Conservation (phyloP, 1,140 invertebrate genomes). For the Hypsibius dujardini region DNA sequence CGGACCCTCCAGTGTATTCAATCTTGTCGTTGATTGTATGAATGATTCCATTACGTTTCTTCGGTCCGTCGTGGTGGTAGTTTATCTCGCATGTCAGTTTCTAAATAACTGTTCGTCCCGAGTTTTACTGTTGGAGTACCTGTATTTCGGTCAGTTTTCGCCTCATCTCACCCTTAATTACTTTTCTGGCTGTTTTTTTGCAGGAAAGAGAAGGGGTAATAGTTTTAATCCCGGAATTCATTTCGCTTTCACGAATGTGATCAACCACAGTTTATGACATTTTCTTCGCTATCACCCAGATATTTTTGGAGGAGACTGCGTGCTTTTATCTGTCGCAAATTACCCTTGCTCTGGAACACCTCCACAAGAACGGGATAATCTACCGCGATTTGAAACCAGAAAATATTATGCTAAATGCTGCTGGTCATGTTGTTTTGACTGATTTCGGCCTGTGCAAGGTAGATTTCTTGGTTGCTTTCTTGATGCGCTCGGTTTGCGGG, state of each 20-base stretch:
- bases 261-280: background rate
- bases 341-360: constrained; percentile 84
- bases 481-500: no score
- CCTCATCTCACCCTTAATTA: no score
- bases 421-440: constrained; percentile 90
- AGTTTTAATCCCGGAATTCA: background rate
- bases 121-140: no score
- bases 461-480: no score
- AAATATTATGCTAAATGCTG: constrained; percentile 56
- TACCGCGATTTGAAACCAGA: constrained; percentile 88
- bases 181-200: no score
- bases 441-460: constrained; percentile 93
- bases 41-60: no score
- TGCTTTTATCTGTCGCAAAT: constrained; percentile 97
- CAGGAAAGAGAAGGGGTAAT: constrained; percentile 62
- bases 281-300: constrained; percentile 29
- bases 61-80: no score
- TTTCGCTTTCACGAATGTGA: background rate
- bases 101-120: no score
- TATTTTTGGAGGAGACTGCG: constrained; percentile 92
- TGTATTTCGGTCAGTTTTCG: no score
- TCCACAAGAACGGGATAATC: constrained; percentile 44
- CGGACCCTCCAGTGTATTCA: no score
- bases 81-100: no score
- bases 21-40: no score